Conservation (phyloP, 2,113 vertebrate genomes). For the Phoenicopterus ruber region DNA sequence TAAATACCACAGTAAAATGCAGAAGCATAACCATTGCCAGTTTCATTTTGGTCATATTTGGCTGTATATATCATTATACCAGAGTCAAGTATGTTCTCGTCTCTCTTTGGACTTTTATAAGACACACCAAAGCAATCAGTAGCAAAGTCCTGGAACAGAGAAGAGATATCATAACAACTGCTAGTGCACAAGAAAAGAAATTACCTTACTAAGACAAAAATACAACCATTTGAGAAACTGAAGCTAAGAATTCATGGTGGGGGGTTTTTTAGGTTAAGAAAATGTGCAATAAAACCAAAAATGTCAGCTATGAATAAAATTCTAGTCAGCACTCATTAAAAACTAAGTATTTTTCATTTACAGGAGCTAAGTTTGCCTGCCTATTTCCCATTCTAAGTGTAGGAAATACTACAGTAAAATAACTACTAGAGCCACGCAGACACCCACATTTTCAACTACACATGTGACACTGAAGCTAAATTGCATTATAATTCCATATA, state of each 20-base stretch:
- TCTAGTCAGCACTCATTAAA: background rate
- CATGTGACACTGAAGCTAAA: background rate
- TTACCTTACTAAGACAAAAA: background rate
- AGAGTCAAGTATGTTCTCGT: background rate
- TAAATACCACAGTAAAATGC: background rate
- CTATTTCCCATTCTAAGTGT: background rate
- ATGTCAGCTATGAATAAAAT: background rate
- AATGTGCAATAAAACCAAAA: background rate
- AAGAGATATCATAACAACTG: background rate
- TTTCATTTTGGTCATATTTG: conserved; percentile 1
- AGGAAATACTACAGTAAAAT: background rate
- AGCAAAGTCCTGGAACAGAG: background rate
- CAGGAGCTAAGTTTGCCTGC: background rate
- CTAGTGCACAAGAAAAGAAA: background rate
- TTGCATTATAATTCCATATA: background rate
- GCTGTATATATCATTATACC: background rate
- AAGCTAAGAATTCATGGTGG: background rate
- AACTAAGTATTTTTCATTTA: background rate
- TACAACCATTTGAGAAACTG: background rate
- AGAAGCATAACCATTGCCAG: background rate
- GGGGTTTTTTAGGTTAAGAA: background rate
- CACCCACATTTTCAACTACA: background rate
- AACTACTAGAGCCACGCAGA: background rate
- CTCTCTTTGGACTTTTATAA: background rate
- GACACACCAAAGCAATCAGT: background rate